These are phyloP conservation scores for Mastigias papua DNA, from an alignment of 30 jellyfish, hydroid and myxozoan species.

Conservation along the genomic window DNA sequence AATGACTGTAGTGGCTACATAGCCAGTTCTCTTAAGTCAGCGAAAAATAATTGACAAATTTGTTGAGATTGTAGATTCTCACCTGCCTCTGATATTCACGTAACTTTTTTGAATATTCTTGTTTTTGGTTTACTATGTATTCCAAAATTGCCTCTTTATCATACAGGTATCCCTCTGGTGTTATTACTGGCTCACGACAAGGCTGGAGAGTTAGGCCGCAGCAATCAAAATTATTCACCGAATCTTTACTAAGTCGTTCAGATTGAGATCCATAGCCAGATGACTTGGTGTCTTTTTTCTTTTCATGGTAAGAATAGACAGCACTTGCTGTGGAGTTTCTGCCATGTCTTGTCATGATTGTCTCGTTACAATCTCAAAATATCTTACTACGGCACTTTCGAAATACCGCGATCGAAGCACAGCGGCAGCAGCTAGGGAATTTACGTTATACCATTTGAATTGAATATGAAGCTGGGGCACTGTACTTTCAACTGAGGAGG, in stretches of 20 bases:
- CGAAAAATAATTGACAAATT: too few species aligned
- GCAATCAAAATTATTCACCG: constrained; percentile 93
- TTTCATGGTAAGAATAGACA: constrained; percentile 95
- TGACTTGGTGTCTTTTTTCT: constrained; percentile 87
- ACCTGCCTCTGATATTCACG: constrained; percentile 94
- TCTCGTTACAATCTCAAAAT: neutral
- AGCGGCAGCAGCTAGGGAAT: too few species aligned
- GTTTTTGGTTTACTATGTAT: constrained; percentile 89
- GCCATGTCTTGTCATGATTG: constrained; percentile 94
- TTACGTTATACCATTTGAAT: too few species aligned
- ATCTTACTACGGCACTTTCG: too few species aligned
- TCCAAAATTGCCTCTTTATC: constrained; percentile 95
- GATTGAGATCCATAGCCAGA: constrained; percentile 98
- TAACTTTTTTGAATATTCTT: constrained; percentile 66
- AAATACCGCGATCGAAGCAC: too few species aligned
- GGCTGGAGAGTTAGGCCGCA: constrained; percentile 97
- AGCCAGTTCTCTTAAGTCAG: too few species aligned
- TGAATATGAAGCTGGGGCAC: too few species aligned
- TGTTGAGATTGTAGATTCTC: too few species aligned
- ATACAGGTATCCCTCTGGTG: constrained; percentile 92
- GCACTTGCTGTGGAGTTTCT: constrained; percentile 98
- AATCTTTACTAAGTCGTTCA: constrained; percentile 90
- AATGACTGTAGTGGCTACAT: too few species aligned
- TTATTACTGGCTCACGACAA: constrained; percentile 95
- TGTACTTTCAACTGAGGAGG: too few species aligned